These are phyloP conservation scores for Pantherophis alleghaniensis DNA, from an alignment of 2,797 vertebrate species.

Conservation along the genomic window DNA sequence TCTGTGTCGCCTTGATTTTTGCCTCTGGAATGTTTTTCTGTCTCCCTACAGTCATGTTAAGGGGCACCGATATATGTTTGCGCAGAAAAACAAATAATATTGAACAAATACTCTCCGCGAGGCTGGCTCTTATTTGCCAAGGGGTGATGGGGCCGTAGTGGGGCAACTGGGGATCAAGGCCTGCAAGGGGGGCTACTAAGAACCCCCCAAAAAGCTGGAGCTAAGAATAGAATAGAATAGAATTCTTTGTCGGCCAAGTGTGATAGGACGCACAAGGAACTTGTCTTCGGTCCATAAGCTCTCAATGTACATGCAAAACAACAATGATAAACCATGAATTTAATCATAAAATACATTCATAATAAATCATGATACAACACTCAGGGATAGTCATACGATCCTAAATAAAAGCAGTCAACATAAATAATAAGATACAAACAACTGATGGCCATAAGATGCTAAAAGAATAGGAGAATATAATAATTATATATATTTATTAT, in stretches of 20 bases:
- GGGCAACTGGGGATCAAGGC: background rate
- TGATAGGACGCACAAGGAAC: background rate
- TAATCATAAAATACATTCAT: background rate
- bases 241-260: background rate
- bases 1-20: constrained; percentile 62
- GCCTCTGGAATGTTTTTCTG: constrained; percentile 51
- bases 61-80: constrained; percentile 60
- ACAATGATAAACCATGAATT: background rate
- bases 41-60: constrained; percentile 63
- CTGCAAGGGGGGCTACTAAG: background rate
- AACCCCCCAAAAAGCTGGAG: background rate
- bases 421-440: too few species aligned
- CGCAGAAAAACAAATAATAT: constrained; percentile 40
- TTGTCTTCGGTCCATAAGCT: background rate
- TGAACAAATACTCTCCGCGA: constrained; percentile 47
- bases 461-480: too few species aligned
- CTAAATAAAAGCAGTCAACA: too few species aligned
- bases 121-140: constrained; percentile 41
- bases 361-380: background rate
- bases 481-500: too few species aligned
- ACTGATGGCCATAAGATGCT: too few species aligned
- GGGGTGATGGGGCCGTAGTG: background rate
- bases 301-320: background rate
- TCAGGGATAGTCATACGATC: background rate
- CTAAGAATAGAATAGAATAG: background rate